A percentile compares a stretch with the other conserved stretches of the same genome.
Evolutionary conservation across 1,140 invertebrate genomes (phyloP).

Genomic region (Hylaeus anthracinus): DNA sequence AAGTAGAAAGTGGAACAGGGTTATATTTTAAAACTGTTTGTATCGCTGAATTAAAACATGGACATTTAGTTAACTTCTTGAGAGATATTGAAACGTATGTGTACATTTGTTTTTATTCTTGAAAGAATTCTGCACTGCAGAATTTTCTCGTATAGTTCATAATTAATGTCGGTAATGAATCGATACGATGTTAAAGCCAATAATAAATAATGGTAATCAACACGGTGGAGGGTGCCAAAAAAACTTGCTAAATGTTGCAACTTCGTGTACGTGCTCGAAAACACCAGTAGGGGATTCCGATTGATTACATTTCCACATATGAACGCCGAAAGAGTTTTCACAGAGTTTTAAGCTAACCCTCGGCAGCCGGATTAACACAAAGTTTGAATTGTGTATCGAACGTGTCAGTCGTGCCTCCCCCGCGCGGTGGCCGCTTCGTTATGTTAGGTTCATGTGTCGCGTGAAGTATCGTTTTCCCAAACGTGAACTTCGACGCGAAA

Average conservation of each 20-base stretch:
- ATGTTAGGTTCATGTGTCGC: background rate
- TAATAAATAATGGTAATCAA: too few relatives aligned
- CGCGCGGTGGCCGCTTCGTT: background rate
- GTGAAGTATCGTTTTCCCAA: background rate
- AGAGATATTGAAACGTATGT: too few relatives aligned
- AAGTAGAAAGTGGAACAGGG: too few relatives aligned
- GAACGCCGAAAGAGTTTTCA: background rate
- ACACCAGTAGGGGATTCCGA: background rate
- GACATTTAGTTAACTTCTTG: too few relatives aligned
- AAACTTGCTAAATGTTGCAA: background rate
- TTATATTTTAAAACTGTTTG: too few relatives aligned
- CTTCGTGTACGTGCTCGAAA: background rate
- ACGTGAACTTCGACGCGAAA: background rate
- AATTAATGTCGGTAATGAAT: too few relatives aligned
- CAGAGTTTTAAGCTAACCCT: background rate
- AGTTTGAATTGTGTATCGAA: constrained; percentile 14
- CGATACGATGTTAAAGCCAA: too few relatives aligned
- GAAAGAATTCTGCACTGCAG: too few relatives aligned
- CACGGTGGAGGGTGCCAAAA: too few relatives aligned
- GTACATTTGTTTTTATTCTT: too few relatives aligned
- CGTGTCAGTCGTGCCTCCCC: background rate
- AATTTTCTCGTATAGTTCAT: too few relatives aligned
- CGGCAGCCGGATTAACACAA: background rate
- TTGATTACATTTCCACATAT: background rate
- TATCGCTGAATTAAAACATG: too few relatives aligned